Percentiles rank a stretch among this genome's conserved stretches.
Evolutionary conservation across 2,888 invertebrate genomes (phyloP).

Genomic region (Epinotia demarniana): DNA sequence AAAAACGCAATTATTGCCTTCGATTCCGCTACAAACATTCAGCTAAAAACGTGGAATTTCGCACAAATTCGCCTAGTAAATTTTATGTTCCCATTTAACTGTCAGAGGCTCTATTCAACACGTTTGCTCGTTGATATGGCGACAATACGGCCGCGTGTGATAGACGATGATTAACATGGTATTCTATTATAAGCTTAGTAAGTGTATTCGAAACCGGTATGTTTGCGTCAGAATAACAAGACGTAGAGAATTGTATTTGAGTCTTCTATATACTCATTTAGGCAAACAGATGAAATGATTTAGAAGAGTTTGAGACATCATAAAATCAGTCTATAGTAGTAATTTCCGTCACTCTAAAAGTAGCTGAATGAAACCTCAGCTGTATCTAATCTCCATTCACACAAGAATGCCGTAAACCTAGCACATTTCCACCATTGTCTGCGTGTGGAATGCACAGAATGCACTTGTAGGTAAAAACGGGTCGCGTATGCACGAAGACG

Average conservation of each 20-base stretch:
- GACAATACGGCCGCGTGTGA: no score
- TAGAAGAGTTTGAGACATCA: no score
- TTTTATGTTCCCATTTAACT: conserved; percentile 11
- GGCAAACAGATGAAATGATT: no score
- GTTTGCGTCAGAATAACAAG: no score
- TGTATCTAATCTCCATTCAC: conserved; percentile 24
- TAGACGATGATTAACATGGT: no score
- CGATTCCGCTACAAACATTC: conserved; percentile 6
- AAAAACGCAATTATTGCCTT: conserved; percentile 12
- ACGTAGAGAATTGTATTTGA: no score
- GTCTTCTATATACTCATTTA: no score
- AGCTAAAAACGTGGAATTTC: neutral
- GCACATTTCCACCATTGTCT: conserved; percentile 44
- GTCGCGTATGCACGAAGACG: conserved; percentile 65
- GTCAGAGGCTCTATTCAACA: neutral
- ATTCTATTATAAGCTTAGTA: no score
- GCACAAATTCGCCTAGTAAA: neutral
- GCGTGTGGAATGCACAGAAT: conserved; percentile 61
- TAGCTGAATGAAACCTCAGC: neutral
- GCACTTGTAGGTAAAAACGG: conserved; percentile 58
- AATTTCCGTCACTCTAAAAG: neutral
- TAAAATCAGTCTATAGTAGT: no score
- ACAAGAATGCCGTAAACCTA: conserved; percentile 34
- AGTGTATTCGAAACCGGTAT: no score
- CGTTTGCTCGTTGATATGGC: no score